phyloP scores from a whole-genome alignment of 2,113 vertebrate genomes.

The Echinops telfairi region DNA sequence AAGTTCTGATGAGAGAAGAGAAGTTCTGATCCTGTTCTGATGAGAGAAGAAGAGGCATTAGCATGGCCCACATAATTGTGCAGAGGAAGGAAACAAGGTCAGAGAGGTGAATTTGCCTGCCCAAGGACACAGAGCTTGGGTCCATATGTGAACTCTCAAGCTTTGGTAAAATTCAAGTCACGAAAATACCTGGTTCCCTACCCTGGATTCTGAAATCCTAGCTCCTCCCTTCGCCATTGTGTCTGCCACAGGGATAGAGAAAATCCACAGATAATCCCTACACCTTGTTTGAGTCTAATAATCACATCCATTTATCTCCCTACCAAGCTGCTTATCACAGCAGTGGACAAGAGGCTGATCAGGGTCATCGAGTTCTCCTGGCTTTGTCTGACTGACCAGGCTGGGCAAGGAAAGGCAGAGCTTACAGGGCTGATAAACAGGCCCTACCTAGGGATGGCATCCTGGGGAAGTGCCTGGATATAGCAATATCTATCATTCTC shows the following conservation, averaged over 20 bases:
- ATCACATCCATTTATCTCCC: conserved; percentile 56
- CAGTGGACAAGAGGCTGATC: not conserved
- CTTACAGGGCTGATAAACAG: not conserved
- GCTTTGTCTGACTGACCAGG: not conserved
- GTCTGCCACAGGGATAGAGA: conserved; percentile 29
- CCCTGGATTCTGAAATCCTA: conserved; percentile 42
- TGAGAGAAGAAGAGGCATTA: not conserved
- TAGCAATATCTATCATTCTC: not conserved
- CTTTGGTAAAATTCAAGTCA: conserved; percentile 24
- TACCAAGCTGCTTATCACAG: conserved; percentile 52
- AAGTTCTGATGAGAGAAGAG: not conserved
- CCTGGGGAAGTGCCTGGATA: not conserved
- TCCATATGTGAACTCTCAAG: not conserved
- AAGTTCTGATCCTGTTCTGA: not conserved
- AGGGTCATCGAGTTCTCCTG: not conserved
- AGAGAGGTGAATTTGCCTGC: not conserved
- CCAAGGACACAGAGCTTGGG: not conserved
- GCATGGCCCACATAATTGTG: not conserved
- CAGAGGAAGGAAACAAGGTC: not conserved
- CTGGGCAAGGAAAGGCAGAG: not conserved
- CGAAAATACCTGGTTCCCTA: not conserved
- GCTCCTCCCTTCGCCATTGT: conserved; percentile 3
- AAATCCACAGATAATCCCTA: conserved; percentile 71
- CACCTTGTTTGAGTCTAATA: conserved; percentile 63
- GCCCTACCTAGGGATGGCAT: not conserved